These are phyloP conservation scores for Venturia canescens DNA, from an alignment of 1,140 invertebrate species.

Conservation along the genomic window DNA sequence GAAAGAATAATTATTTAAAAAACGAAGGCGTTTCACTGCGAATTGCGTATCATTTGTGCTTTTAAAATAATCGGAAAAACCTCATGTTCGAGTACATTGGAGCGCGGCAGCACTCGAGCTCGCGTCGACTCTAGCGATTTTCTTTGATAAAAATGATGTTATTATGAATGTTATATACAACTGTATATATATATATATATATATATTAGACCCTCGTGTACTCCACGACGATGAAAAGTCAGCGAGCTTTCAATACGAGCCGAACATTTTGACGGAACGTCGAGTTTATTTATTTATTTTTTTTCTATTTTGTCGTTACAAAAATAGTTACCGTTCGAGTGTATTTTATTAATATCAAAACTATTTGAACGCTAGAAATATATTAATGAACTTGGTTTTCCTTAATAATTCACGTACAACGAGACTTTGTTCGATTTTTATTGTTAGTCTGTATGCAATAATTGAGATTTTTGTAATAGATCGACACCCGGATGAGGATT, in stretches of 20 bases:
- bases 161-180: background rate
- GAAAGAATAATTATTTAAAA: no score
- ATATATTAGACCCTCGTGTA: background rate
- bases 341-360: background rate
- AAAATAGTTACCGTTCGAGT: background rate
- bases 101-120: no score
- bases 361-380: background rate
- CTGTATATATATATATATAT: background rate
- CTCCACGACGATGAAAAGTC: slow-evolving; percentile 23
- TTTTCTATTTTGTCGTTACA: background rate
- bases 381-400: slow-evolving; percentile 15
- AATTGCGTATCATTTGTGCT: slow-evolving; percentile 12
- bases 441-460: slow-evolving; percentile 53
- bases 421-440: no score
- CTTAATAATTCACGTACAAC: background rate
- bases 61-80: background rate
- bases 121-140: no score
- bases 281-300: slow-evolving; percentile 1
- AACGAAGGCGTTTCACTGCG: slow-evolving; percentile 33
- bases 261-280: background rate
- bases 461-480: slow-evolving; percentile 70
- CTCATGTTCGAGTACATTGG: no score
- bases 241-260: slow-evolving; percentile 19
- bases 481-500: slow-evolving; percentile 67
- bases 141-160: no score